Evolutionary conservation across 2,113 vertebrate genomes (phyloP), one percentile per base, ranked within the genome.

Genomic region (Beaufortia kweichowensis): DNA sequence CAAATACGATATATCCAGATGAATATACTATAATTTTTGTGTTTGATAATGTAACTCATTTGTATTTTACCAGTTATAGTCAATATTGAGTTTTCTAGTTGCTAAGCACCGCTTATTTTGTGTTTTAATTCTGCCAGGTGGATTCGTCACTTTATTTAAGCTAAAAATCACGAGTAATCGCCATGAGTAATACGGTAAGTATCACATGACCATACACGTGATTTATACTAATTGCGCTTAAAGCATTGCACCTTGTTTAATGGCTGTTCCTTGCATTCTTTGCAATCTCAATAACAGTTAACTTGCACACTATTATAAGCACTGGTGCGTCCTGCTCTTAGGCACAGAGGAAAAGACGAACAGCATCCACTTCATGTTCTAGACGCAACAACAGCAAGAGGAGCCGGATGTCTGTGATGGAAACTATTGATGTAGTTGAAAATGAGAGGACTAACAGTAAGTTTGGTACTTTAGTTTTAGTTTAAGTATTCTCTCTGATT

Each of bases 371-470:
- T 73, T 74, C 70, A 1, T 75, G 82, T 21, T 85, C 88, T 24
- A 67, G 86, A 53, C 75, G 79, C 21, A 39, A 26, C 26, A 74
- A 14, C 26, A 63, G 48, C 50, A 92, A 90, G 78, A 86, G 77
- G 41, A 81, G 73, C 74, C 83, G 87, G 72, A 60, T 62, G 77
- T 85, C 71, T 3, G 50, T 61, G 1, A 67, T 84, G 57, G 90
- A 90, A 62, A 86, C 90, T 65, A 88, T 90, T 6, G 77, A 86
- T 10, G 81, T 90, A 60, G 69, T 86, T 68, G 89, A 90, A 79
- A 79, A 72, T 75, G 50, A 78, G 1, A 82, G 82, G 19, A 73
- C 81, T 17, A 76, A 66, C 48, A 72, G 91, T 91, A 74, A 86
- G 91, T 87, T 19, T 33, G 28, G 26, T 39, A 2, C 4, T 7